These are phyloP conservation scores for Podiceps cristatus DNA, from an alignment of 2,113 vertebrate species.

Conservation along the genomic window DNA sequence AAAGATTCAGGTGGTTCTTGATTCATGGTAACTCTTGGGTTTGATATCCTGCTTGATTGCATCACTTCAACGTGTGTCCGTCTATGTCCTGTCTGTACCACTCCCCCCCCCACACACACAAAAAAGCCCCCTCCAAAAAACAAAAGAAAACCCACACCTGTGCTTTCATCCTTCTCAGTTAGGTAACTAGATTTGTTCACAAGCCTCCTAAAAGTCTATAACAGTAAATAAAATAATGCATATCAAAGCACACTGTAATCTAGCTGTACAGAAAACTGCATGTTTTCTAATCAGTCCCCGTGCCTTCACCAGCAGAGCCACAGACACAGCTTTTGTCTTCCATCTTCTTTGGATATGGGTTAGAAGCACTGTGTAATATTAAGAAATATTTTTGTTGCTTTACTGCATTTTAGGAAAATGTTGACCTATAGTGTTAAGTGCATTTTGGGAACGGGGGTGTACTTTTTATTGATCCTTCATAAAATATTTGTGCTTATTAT, in stretches of 20 bases:
- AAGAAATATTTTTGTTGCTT: not conserved
- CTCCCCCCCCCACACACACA: too few relatives aligned
- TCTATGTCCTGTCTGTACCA: too few relatives aligned
- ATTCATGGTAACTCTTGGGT: not conserved
- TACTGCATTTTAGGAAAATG: not conserved
- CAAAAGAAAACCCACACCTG: too few relatives aligned
- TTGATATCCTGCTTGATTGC: not conserved
- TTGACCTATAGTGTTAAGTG: not conserved
- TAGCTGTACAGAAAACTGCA: not conserved
- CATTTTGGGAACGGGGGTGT: not conserved
- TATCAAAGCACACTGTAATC: not conserved
- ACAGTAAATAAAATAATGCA: not conserved
- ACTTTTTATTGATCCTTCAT: not conserved
- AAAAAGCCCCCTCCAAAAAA: rapidly evolving
- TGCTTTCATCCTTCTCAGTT: not conserved
- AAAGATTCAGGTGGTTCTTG: not conserved
- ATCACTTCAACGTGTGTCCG: too few relatives aligned
- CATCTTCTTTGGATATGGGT: not conserved
- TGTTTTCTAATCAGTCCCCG: not conserved
- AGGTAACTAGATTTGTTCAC: not conserved
- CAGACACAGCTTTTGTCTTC: not conserved
- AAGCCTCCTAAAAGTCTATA: not conserved
- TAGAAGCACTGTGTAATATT: not conserved
- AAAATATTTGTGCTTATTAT: not conserved
- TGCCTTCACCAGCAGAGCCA: not conserved